Base-by-base conservation (phyloP, 2,888 invertebrate genomes). In the Chalcosyrphus nemorum region DNA sequence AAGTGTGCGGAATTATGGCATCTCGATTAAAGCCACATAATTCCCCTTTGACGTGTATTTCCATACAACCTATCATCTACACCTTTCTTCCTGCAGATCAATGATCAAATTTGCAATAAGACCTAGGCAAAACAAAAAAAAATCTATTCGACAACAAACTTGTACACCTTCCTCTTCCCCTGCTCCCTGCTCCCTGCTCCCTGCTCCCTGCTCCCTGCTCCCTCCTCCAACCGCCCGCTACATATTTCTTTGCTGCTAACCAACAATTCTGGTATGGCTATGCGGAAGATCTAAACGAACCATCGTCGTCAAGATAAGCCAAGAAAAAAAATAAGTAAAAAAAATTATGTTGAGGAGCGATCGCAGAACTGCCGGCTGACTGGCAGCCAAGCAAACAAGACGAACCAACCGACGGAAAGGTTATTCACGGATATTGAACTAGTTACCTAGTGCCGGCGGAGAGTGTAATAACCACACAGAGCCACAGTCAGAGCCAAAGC, bases 391-490 rank as follows among this genome's bases (percentile, higher is more conserved):
- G 61, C 82, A 66, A 61, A 32, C 41, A 56, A 72, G 74, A 78
- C 61, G 13, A 74, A 24, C 71, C 77, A 86, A 80, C 77, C 85
- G 77, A 85, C 81, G 68, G 66, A 86, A 87, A 89, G 89, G 90
- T 90, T 89, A 89, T 87, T 89, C 81, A 78, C 88, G 89, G 89
- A 87, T 90, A 88, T 89, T 91, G 91, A 90, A 90, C 91, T 89
- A 91, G 89, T 91, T 90, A 91, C 90, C 91, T 89, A 91, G 89
- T 91, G 89, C 89, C 88, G 87, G 87, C 87, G 84, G 80, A 63
- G 81, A 77, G 81, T 77, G 81, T 85, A 81, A 81, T 85, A 81
- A 85, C 84, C 80, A 75, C 80, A 78, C 66, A 61, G 66, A 74
- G 59, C 59, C 54, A 72, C 11, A 59, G 50, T 24, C 57, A 57